Evolutionary conservation across 2,113 vertebrate species (phyloP), one percentile per base, ranked within the genome.

Genomic region (Phainopepla nitens): DNA sequence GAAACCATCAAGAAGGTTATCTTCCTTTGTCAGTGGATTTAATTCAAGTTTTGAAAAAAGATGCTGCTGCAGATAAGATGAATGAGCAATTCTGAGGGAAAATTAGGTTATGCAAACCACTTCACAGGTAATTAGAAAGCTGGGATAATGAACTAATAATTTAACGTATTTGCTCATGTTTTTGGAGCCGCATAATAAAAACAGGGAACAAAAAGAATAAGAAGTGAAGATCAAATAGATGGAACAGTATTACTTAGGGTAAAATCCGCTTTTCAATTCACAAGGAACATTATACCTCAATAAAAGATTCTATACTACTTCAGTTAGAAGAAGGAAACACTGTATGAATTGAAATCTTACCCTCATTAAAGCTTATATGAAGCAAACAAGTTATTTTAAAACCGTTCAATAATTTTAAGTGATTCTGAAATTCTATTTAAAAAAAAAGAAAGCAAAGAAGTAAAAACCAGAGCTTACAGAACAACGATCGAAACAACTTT

Each of bases 241-340:
- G 12, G 24, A 76, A 82, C 2, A 44, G 22, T 60, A 82, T 66
- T 83, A 70, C 16, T 78, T 39, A 66, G n/a, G 4, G 23, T 72
- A 64, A 64, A 85, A 79, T 56, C 41, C 13, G 6, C 10, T 60
- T 84, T 76, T 29, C 71, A 80, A 69, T 41, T 41, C 23, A 61
- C 18, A 75, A 16, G 47, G 21, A 75, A 50, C 0, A 0, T 39
- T 64, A 27, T 7, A 47, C 3, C 3, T 12, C 20, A 61, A 49
- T 21, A 57, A 51, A 76, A 54, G n/a, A 36, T 35, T 85, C 15
- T 71, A 27, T 11, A 68, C 17, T 44, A 53, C 21, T 82, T 87
- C 24, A 65, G 14, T 78, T 78, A 3, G 3, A 75, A 81, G 29
- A 64, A 44, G 5, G 27, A 61, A 87, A 35, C 9, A 70, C 13